Percentiles rank a stretch among this genome's conserved stretches.
Evolutionary conservation across 2,113 vertebrate genomes (phyloP).

Genomic region (Tachycineta bicolor): DNA sequence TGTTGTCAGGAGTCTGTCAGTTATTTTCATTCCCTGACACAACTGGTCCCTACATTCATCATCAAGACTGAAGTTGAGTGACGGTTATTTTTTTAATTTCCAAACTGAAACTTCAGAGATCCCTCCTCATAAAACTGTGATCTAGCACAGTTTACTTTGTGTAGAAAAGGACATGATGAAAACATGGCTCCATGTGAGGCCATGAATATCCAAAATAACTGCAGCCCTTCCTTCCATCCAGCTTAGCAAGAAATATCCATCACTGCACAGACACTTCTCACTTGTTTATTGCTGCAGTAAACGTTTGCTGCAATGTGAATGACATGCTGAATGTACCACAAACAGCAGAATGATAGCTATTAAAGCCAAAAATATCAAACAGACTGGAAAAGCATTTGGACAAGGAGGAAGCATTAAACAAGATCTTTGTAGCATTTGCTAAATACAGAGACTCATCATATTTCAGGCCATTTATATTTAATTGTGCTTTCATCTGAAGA

Average conservation of each 20-base stretch:
- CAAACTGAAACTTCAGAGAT: background rate
- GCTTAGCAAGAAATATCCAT: background rate
- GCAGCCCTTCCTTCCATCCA: background rate
- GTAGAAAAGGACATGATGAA: background rate
- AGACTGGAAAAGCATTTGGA: conserved; percentile 28
- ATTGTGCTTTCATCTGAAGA: conserved; percentile 63
- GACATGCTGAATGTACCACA: conserved; percentile 27
- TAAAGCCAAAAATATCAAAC: conserved; percentile 48
- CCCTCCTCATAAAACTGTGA: background rate
- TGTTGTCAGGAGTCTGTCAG: background rate
- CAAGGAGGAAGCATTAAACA: conserved; percentile 41
- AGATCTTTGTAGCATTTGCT: conserved; percentile 44
- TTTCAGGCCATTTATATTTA: conserved; percentile 49
- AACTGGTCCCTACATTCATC: background rate
- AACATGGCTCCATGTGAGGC: background rate
- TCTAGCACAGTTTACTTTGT: background rate
- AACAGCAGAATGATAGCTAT: background rate
- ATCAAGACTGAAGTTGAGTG: background rate
- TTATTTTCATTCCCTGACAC: background rate
- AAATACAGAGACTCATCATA: conserved; percentile 50
- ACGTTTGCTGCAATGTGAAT: conserved; percentile 10
- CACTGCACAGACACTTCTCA: background rate
- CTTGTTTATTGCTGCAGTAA: conserved; percentile 3
- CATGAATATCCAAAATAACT: background rate
- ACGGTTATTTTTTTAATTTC: background rate